phyloP scores from a whole-genome alignment of 2,888 invertebrate species.

The Drosophila pseudotalamancana region DNA sequence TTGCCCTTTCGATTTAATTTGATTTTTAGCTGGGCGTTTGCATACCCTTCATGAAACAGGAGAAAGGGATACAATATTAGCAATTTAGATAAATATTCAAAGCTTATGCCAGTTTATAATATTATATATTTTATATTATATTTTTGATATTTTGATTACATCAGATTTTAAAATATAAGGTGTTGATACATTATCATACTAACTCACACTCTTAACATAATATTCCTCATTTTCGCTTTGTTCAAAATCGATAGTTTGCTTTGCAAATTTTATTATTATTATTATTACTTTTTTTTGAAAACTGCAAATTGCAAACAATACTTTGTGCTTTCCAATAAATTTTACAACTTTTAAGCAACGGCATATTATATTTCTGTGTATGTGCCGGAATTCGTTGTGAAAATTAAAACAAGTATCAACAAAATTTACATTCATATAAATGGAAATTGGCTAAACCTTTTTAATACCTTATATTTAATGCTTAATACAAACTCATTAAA shows the following conservation, averaged over 20 bases:
- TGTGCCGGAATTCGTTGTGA: background rate
- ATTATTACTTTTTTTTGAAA: conserved; percentile 24
- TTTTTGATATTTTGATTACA: no score
- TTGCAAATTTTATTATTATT: conserved; percentile 9
- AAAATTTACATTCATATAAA: background rate
- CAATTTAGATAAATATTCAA: no score
- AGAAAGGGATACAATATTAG: no score
- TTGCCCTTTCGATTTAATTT: background rate
- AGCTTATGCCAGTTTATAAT: no score
- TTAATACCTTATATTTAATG: no score
- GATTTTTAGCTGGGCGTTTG: background rate
- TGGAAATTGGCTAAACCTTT: background rate
- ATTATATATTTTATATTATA: no score
- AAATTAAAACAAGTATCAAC: background rate
- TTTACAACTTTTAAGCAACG: background rate
- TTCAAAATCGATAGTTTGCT: conserved; percentile 25
- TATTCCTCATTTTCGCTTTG: background rate
- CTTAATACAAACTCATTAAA: background rate
- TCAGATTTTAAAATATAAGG: no score
- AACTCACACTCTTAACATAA: no score
- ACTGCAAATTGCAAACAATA: conserved; percentile 6
- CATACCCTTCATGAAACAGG: no score
- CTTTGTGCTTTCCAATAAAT: background rate
- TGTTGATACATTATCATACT: no score
- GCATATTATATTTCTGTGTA: background rate